Evolutionary conservation across 2,888 invertebrate genomes (phyloP).

Genomic region (Anaspis maculata): DNA sequence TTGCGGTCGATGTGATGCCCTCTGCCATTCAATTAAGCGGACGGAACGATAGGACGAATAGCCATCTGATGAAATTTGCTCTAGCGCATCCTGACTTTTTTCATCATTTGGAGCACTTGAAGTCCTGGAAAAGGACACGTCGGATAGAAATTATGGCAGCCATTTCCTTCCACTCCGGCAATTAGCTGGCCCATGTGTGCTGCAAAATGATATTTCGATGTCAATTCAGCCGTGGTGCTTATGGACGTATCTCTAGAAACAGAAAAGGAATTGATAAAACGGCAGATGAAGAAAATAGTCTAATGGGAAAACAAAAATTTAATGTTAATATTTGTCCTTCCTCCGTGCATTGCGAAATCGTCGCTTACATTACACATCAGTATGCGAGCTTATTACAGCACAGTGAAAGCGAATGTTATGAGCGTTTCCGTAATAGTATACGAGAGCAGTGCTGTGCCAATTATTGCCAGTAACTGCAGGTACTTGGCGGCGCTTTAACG

Average conservation of each 20-base stretch:
- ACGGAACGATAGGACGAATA: constrained; percentile 6
- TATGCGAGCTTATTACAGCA: constrained; percentile 16
- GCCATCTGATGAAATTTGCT: constrained; percentile 6
- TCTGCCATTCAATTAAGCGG: constrained; percentile 8
- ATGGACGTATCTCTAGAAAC: constrained; percentile 54
- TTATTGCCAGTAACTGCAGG: too few species aligned
- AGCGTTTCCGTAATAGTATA: constrained; percentile 28
- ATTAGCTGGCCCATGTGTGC: constrained; percentile 63
- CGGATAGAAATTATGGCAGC: constrained; percentile 60
- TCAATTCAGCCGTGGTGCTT: constrained; percentile 53
- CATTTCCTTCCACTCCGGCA: constrained; percentile 55
- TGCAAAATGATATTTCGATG: constrained; percentile 57
- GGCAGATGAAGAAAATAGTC: constrained; percentile 1
- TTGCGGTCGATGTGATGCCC: not conserved
- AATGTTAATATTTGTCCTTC: too few species aligned
- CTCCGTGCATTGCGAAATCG: constrained; percentile 16
- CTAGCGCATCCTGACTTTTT: constrained; percentile 47
- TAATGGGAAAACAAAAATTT: not conserved
- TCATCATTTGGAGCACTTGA: constrained; percentile 56
- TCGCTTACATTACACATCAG: too few species aligned
- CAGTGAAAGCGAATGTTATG: constrained; percentile 25
- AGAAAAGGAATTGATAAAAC: constrained; percentile 3
- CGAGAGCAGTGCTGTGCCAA: too few species aligned
- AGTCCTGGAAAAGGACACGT: constrained; percentile 55
- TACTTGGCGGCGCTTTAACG: too few species aligned